These are phyloP conservation scores for Peribatodes rhomboidaria DNA, from an alignment of 2,888 invertebrate genomes.

Conservation along the genomic window DNA sequence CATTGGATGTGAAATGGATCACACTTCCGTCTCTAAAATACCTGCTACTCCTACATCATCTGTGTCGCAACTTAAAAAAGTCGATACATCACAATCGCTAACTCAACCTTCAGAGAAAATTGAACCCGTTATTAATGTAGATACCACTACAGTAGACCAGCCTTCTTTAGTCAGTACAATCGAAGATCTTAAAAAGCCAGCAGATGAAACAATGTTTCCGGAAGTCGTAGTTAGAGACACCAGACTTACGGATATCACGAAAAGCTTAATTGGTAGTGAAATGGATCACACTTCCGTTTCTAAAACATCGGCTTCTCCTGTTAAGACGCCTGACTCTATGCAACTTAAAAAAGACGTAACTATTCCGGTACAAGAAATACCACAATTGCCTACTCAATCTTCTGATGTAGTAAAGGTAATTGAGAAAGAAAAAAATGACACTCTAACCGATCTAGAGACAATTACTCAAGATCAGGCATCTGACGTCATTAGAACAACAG, in stretches of 20 bases:
- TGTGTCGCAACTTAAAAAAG: not conserved
- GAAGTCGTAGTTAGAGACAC: constrained; percentile 37
- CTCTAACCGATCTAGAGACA: not conserved
- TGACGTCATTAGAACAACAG: not conserved
- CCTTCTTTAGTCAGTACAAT: too few species aligned
- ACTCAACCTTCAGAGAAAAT: not conserved
- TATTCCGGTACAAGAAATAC: not conserved
- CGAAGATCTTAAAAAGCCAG: not conserved
- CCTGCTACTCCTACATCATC: constrained; percentile 3
- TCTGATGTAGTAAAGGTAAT: not conserved
- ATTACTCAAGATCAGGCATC: not conserved
- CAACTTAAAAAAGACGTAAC: constrained; percentile 1
- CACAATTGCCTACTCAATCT: not conserved
- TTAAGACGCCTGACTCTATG: constrained; percentile 18
- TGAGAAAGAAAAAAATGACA: not conserved
- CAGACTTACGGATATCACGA: constrained; percentile 47
- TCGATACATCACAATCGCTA: too few species aligned
- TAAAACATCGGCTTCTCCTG: constrained; percentile 47
- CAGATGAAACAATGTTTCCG: not conserved
- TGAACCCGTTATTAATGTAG: too few species aligned
- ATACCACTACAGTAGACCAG: too few species aligned
- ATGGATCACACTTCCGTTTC: constrained; percentile 52
- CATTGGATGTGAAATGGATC: constrained; percentile 40
- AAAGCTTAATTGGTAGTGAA: constrained; percentile 55
- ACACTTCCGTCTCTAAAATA: constrained; percentile 18